Conservation (phyloP, 2,888 invertebrate genomes). For the Luperina testacea region DNA sequence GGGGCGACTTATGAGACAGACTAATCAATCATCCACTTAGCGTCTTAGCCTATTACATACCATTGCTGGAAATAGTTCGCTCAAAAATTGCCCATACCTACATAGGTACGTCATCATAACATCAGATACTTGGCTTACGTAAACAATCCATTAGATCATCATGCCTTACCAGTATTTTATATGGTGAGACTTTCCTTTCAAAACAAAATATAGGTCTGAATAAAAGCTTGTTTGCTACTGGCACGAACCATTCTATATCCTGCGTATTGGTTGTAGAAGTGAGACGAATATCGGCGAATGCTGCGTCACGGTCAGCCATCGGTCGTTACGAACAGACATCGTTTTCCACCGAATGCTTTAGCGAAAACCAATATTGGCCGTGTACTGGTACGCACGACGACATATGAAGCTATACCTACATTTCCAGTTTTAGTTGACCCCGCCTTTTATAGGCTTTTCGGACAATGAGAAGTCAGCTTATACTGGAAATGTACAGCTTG, state of each 20-base stretch:
- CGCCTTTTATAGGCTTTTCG: neutral
- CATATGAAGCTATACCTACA: neutral
- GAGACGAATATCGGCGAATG: conserved; percentile 12
- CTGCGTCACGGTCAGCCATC: conserved; percentile 42
- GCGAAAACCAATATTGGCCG: conserved; percentile 28
- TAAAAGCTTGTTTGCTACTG: neutral
- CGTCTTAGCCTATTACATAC: neutral
- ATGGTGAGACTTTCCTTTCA: neutral
- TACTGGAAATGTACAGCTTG: too few relatives aligned
- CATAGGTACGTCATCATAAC: neutral
- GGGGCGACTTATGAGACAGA: neutral
- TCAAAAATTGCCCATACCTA: neutral
- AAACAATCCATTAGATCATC: neutral
- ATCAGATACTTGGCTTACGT: neutral
- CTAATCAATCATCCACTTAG: conserved; percentile 17
- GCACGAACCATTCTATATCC: neutral
- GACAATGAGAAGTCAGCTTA: neutral
- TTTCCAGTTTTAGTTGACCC: neutral
- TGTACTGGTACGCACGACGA: neutral
- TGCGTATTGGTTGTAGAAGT: conserved; percentile 7
- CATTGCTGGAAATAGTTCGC: too few relatives aligned
- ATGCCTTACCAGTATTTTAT: neutral
- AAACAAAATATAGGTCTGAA: neutral
- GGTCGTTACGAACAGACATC: conserved; percentile 48
- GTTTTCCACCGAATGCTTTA: conserved; percentile 29